Evolutionary conservation across 2,113 vertebrate genomes (phyloP), one percentile per base, ranked within the genome.

Genomic region (Oncorhynchus kisutch): DNA sequence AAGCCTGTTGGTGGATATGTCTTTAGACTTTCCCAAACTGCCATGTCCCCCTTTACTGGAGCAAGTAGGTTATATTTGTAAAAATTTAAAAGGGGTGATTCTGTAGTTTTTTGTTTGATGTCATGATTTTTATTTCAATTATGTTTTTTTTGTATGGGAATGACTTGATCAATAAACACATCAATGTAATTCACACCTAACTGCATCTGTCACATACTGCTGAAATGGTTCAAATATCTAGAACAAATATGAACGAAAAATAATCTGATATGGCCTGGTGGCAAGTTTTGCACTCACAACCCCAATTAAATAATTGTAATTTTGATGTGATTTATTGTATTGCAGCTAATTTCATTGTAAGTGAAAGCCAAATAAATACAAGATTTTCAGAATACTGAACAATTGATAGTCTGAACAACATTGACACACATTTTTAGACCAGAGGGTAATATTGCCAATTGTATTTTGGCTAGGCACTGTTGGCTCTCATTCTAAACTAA

Each of bases 301-400:
- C 18, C 59, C 24, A 8, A 22, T 14, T 6, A 57, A 13, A 24
- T 22, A 11, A 7, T 20, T 62, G 5, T 71, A 65, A 49, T 85
- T 90, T 88, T 86, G 3, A 85, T 77, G 89, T 91, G 89, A 87
- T 90, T 89, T 29, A 24, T 62, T 71, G 90, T 90, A 91, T 91
- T 91, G 87, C 89, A 90, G 85, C 90, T 54, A 88, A 88, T 82
- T 79, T 81, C 80, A 79, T 79, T 70, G 87, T 87, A 76, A 72
- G 86, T 90, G 84, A 87, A 84, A 84, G 74, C 78, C 72, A 62
- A 72, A 76, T 22, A 66, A 70, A 73, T 67, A 60, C 39, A 48
- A 49, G 13, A 65, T 49, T 12, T 54, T 29, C 8, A 75, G 29
- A 71, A 60, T 24, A 62, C 59, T 62, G n/a, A 62, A 24, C 59